Percentiles rank a stretch among this genome's conserved stretches.
phyloP scores from a whole-genome alignment of 2,113 vertebrate genomes.

The Corythornis madagascariensis region DNA sequence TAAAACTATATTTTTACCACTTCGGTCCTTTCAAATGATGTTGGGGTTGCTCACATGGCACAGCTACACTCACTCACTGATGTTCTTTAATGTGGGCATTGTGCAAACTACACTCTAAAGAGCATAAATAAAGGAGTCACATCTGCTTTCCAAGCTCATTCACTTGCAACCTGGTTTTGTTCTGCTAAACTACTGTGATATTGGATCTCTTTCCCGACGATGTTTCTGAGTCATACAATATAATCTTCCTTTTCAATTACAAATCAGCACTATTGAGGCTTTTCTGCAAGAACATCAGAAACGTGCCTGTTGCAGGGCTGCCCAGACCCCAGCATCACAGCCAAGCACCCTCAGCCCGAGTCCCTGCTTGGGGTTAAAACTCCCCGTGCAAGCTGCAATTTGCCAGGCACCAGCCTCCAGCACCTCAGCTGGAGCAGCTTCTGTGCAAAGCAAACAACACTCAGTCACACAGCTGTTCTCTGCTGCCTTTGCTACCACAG shows the following conservation, averaged over 20 bases:
- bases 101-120: not conserved
- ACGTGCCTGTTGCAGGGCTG: not conserved
- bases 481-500: not conserved
- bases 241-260: not conserved
- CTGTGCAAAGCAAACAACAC: not conserved
- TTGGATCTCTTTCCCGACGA: not conserved
- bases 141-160: not conserved
- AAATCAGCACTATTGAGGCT: slow-evolving; percentile 7
- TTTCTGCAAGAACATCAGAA: slow-evolving; percentile 20
- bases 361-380: not conserved
- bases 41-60: not conserved
- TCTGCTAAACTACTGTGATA: not conserved
- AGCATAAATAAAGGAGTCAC: not conserved
- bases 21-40: not conserved
- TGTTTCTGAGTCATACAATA: not conserved
- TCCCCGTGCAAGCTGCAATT: rapidly evolving
- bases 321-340: not conserved
- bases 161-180: not conserved
- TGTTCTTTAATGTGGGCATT: not conserved
- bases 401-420: not conserved
- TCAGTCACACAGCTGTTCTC: not conserved
- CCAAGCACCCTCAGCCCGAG: rapidly evolving
- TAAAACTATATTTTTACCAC: not conserved
- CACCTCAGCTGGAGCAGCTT: not conserved
- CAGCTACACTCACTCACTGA: rapidly evolving